Evolutionary conservation across 2,797 vertebrate species (phyloP).

Genomic region (Rhinella marina): DNA sequence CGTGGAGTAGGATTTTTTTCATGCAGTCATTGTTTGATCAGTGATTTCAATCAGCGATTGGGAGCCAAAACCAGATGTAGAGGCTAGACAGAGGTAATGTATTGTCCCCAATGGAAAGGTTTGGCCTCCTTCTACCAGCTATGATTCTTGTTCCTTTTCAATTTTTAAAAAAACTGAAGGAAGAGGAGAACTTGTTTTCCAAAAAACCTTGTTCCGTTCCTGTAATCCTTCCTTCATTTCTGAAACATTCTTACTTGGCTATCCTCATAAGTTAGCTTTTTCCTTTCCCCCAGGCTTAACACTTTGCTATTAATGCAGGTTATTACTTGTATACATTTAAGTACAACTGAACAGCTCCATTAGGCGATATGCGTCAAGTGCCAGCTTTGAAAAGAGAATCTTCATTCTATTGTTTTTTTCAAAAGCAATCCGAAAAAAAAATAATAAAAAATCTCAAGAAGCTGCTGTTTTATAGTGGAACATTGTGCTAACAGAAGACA

Average conservation of each 20-base stretch:
- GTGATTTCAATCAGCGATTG: too few species aligned
- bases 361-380: constrained; percentile 15
- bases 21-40: too few species aligned
- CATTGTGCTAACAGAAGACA: constrained; percentile 24
- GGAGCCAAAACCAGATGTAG: too few species aligned
- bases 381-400: constrained; percentile 7
- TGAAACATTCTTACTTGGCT: not conserved
- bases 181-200: not conserved
- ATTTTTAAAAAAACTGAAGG: not conserved
- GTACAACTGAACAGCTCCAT: not conserved
- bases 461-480: constrained; percentile 22
- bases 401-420: constrained; percentile 34
- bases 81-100: not conserved
- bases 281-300: not conserved
- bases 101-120: not conserved
- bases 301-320: not conserved
- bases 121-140: too few species aligned
- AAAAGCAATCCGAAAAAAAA: constrained; percentile 19
- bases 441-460: constrained; percentile 7
- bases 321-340: not conserved
- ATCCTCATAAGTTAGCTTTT: not conserved
- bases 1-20: too few species aligned
- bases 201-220: not conserved
- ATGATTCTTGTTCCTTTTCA: too few species aligned
- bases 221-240: not conserved